Base-by-base conservation (phyloP, 2,797 vertebrate species). In the Sebastes nivosus region DNA sequence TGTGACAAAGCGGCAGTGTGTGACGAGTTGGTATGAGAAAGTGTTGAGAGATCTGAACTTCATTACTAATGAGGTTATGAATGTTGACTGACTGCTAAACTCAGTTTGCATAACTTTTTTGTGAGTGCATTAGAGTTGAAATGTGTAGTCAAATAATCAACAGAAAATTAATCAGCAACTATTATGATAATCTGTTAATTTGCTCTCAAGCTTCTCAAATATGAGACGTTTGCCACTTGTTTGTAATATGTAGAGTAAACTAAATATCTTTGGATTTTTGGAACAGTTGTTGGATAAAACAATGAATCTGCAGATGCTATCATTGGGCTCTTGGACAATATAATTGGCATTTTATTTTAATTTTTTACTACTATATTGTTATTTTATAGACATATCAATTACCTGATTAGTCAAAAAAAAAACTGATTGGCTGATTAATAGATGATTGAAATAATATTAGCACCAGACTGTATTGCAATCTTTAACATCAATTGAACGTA, bases 1-100 rank as follows among this genome's bases (percentile, higher is more conserved):
- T 0, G 38, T 42, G 38, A 42, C 0, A 42, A 42, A 46, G 42
- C 0, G 42, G 42, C 42, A 0, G 42, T 18, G 18, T 46, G 0
- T 46, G 42, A 46, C 7, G 6, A 46, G 42, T 46, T 46, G 42
- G 42, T 3, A 46, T 2, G 42, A 46, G 42, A 46, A 0, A 0
- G 16, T 18, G 42, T 46, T 46, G 46, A 50, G 16, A 50, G 50
- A 66, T 72, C 5, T 67, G 42, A 69, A 24, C 52, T 73, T 58
- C 14, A 57, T 50, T 61, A n/a, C 6, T 12, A 60, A 42, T 7
- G 6, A 38, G 1, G 20, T 27, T 32, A 25, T 68, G 29, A 46
- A 55, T 29, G 18, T 20, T 71, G 25, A 63, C 67, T 46, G 24
- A 42, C 61, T 81, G 34, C 30, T 54, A 22, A 78, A 50, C 27